A percentile compares a stretch with the other conserved stretches of the same genome.
Conservation (phyloP, 2,113 vertebrate species). For the Rousettus leschenaultii region DNA sequence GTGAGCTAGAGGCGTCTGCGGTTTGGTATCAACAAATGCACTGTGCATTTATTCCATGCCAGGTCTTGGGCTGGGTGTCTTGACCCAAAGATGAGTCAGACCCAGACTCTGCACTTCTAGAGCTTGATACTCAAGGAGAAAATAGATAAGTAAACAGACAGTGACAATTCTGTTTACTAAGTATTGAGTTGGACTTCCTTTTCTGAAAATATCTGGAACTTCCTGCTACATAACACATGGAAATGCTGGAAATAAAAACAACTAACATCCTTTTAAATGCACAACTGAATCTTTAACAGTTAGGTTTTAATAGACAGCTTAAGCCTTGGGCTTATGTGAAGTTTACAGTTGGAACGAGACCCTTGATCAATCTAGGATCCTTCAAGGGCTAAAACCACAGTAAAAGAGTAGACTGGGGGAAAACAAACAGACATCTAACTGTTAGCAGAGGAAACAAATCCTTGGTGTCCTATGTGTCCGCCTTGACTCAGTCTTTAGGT, state of each 20-base stretch:
- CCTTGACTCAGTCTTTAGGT: background rate
- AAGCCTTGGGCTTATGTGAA: background rate
- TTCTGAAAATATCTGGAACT: slow-evolving; percentile 51
- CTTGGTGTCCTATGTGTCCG: background rate
- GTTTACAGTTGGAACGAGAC: background rate
- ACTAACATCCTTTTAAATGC: slow-evolving; percentile 17
- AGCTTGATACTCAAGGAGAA: background rate
- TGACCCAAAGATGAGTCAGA: slow-evolving; percentile 48
- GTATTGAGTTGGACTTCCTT: slow-evolving; percentile 60
- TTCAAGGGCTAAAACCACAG: background rate
- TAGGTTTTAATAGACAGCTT: slow-evolving; percentile 24
- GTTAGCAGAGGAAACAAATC: background rate
- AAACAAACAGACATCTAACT: background rate
- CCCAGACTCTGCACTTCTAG: slow-evolving; percentile 4
- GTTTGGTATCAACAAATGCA: background rate
- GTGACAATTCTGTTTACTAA: background rate
- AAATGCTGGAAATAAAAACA: slow-evolving; percentile 46
- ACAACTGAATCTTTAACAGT: background rate
- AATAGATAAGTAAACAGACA: slow-evolving; percentile 57
- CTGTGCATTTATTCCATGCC: background rate
- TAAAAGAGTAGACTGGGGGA: background rate
- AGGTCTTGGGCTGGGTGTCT: background rate
- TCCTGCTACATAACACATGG: slow-evolving; percentile 17
- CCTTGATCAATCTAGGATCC: background rate
- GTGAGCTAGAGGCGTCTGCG: background rate